Evolutionary conservation across 2,113 vertebrate species (phyloP), one percentile per base, ranked within the genome.

Genomic region (Dasypus novemcinctus): DNA sequence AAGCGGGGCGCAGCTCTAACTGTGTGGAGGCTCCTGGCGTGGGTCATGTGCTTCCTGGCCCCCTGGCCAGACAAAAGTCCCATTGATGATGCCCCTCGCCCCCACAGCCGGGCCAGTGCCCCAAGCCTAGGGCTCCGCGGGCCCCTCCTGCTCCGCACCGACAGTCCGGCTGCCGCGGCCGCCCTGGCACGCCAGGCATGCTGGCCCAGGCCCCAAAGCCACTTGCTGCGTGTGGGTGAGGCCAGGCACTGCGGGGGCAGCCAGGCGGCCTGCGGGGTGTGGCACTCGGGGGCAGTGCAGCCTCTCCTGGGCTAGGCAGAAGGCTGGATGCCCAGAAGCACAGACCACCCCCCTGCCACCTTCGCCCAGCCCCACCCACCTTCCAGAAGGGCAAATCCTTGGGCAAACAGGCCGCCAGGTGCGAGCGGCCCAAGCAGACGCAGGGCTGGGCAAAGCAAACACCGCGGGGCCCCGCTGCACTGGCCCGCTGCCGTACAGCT

Each of bases 171-270:
- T 7, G 18, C 87, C 38, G 27, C 83, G 13, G 43, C 61, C 4
- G 38, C 69, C 57, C 71, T 90, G 89, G 94, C 88, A 89, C 0
- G 84, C 72, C 90, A 97, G 80, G 97, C 97, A 96, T 17, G 91
- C 91, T 71, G 94, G 63, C 92, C 81, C 1, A 1, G 85, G 92
- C 94, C 23, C n/a, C 87, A 8, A 71, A 75, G 94, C 96, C 96
- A 98, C 94, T 41, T 74, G 97, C 63, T 86, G 29, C 75, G 80
- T 0, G 52, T 0, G 12, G 97, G 97, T n/a, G n/a, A 94, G 59
- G 74, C 74, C 49, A 9, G 69, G 85, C 94, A 10, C 52, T 38
- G 59, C 68, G 4, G 61, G 71, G 72, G 20, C 43, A 76, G 76
- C 13, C 2, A 0, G 0, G 10, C 15, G 12, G 71, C 12, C 69